Evolutionary conservation across 2,888 invertebrate species (phyloP), one percentile per base, ranked within the genome.

Genomic region (Pteria penguin): DNA sequence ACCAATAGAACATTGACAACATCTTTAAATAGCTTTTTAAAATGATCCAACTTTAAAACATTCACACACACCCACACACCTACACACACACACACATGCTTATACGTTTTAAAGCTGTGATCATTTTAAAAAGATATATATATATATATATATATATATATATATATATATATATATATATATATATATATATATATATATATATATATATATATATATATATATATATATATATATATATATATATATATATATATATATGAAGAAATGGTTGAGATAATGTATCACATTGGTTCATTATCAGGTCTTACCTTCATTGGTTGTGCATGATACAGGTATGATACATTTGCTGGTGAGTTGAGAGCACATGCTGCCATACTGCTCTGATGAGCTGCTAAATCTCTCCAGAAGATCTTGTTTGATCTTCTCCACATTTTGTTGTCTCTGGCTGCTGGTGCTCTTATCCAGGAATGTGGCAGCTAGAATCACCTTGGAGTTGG

Each of bases 401-500:
- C 72, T 32, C 2, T 61, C 58, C 26, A 71, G 63, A 54, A 80
- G 69, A 5, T 80, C 55, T n/a, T 36, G 62, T 29, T 79, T 80
- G n/a, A 85, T 78, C 32, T 74, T 60, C 26, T 60, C 18, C 11
- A 77, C 69, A 27, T 82, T 71, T 8, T 72, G 65, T 2, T 79
- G 79, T 22, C 75, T 73, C 22, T 78, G 78, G 0, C 72, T 60
- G 1, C 65, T 24, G 3, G 72, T 70, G 29, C 82, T 63, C 58
- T 82, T 84, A 66, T 90, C 90, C 26, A 87, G 68, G 72, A 87
- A 87, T 31, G 90, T 89, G 2, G 87, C 88, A 22, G 89, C 87
- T 11, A 90, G 69, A 33, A 90, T 81, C 4, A 89, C 82, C 22
- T 76, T 80, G 32, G 84, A 85, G 66, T 81, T 74, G 26, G 82